Base-by-base conservation (phyloP, 2,797 vertebrate genomes). In the Euphonia xanthogaster region DNA sequence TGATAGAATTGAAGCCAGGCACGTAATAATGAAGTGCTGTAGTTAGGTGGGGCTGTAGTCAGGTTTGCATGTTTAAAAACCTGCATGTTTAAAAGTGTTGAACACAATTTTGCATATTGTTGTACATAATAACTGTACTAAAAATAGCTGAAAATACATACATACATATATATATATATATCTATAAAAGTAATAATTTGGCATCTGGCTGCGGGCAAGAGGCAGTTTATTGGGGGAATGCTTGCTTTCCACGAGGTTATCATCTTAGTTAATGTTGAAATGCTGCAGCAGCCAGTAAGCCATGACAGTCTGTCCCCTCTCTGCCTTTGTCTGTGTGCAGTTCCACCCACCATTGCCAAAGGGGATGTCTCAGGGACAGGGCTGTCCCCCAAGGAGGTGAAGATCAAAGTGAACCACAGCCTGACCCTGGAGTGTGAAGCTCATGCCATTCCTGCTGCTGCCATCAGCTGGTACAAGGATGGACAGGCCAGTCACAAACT, bases 391-490 rank as follows among this genome's bases (percentile, higher is more conserved):
- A 99, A 98, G 96, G 99, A 99, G 96, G 98, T 99, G 90, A 99
- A 99, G 98, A 98, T 99, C 71, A 99, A 98, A 94, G 98, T 99
- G 58, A 99, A 99, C 96, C 98, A 98, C 97, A 99, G 98, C 8
- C 93, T 99, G 92, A 99, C 98, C 11, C 90, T 99, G 95, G 98
- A 99, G 96, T 99, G 99, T 96, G 98, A 99, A 82, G 99, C 98
- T 61, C 98, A 98, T 6, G 99, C 99, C 1, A 79, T 99, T 94
- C 99, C 99, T 62, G 96, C 97, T 35, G 98, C 99, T 11, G 97
- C 97, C 16, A 97, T 99, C 95, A 98, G 98, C 97, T 99, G 99
- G 99, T 99, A 99, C 98, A 99, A 99, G 96, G 99, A 99, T 4
- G 99, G 99, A 97, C 99, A 99, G 99, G 99, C 98, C 58, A 98